Base-by-base conservation (phyloP, 2,113 vertebrate species). In the Puntigrus tetrazona region DNA sequence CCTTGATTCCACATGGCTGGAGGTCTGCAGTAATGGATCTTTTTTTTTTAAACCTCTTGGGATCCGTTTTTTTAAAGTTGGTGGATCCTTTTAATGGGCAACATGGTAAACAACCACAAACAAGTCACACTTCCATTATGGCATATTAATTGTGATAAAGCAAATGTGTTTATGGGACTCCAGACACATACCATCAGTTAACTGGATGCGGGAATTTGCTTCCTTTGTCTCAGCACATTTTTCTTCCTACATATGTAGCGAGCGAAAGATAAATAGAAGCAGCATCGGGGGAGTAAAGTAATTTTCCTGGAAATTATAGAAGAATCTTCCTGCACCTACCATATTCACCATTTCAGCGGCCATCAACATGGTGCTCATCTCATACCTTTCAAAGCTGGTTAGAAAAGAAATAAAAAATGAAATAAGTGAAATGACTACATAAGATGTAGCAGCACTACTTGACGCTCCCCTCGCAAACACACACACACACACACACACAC, bases 371-470 rank as follows among this genome's bases (percentile, higher is more conserved):
- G 38, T 45, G 78, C 78, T 80, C 78, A 67, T 80, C 27, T 80
- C 78, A 67, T 80, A 80, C 78, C 20, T 80, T 80, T 80, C 78
- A 80, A 67, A 67, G 78, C 77, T 59, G 36, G 63, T 79, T 81
- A 85, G 79, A 75, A 81, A 36, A 65, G 8, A 81, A 81, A 81
- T 36, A 75, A 75, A 65, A 74, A 50, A 29, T 25, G 13, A 81
- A 81, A 81, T 45, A 69, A 81, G 59, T 50, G 43, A 81, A 82
- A 82, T 38, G 65, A 69, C 45, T 36, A 52, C 65, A 81, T 16
- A 8, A 82, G 65, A 69, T 55, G 31, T 31, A 69, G 65, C 45
- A 55, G 61, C 27, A 55, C 29, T 82, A 31, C 78, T 63, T 63
- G 55, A 43, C 2, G n/a, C 22, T 29, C 36, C 78, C 45, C 45